Conservation (phyloP, 2,113 vertebrate species). For the Camelus dromedarius region DNA sequence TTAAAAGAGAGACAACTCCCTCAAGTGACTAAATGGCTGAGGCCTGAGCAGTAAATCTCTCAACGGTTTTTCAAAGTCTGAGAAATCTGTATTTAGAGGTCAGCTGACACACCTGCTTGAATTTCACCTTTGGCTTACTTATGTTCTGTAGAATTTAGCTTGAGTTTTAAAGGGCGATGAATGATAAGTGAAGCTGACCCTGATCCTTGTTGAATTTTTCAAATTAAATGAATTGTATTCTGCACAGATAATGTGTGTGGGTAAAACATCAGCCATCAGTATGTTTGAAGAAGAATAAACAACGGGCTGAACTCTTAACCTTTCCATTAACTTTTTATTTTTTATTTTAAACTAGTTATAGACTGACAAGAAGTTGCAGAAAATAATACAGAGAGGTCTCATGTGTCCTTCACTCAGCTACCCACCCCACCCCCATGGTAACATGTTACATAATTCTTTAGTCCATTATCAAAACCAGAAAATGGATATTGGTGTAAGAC, state of each 20-base stretch:
- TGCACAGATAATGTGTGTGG: neutral
- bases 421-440: neutral
- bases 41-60: constrained; percentile 55
- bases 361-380: neutral
- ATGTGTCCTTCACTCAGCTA: neutral
- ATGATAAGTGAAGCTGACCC: constrained; percentile 59
- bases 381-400: neutral
- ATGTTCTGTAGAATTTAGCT: constrained; percentile 46
- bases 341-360: neutral
- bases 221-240: constrained; percentile 50
- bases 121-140: constrained; percentile 60
- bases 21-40: neutral
- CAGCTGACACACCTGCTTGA: constrained; percentile 52
- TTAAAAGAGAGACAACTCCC: constrained; percentile 24
- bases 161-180: constrained; percentile 70
- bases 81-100: constrained; percentile 51
- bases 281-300: constrained; percentile 16
- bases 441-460: neutral
- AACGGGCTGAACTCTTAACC: neutral
- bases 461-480: constrained; percentile 14
- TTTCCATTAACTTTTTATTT: constrained; percentile 3
- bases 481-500: neutral
- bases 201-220: constrained; percentile 40
- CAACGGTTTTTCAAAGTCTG: constrained; percentile 29
- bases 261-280: neutral